Percentiles rank a stretch among this genome's conserved stretches.
These are phyloP conservation scores for Sipha maydis DNA, from an alignment of 2,888 invertebrate species.

Conservation along the genomic window DNA sequence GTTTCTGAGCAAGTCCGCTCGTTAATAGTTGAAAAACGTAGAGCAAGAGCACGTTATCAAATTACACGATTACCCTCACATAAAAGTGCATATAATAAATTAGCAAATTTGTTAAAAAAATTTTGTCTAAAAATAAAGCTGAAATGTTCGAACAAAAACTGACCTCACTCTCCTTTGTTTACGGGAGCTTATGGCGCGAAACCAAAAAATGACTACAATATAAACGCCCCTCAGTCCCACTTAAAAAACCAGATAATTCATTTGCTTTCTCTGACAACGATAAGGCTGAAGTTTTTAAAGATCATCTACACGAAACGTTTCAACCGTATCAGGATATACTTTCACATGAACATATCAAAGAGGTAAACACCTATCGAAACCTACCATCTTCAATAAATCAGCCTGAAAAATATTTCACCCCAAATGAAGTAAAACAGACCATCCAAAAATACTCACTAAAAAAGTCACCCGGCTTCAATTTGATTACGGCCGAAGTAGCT, in stretches of 20 bases:
- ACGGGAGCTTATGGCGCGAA: constrained; percentile 4
- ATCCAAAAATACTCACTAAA: too few relatives aligned
- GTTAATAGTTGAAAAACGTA: constrained; percentile 24
- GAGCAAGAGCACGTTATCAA: constrained; percentile 14
- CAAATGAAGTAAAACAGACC: too few relatives aligned
- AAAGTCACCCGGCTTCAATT: too few relatives aligned
- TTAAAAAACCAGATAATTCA: neutral
- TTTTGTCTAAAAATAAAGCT: neutral
- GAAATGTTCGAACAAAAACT: neutral
- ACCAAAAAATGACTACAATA: constrained; percentile 12
- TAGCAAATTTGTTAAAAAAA: constrained; percentile 17
- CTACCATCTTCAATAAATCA: too few relatives aligned
- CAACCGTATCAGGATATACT: constrained; percentile 17
- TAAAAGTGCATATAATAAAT: constrained; percentile 13
- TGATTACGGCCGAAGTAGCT: too few relatives aligned
- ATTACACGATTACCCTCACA: too few relatives aligned
- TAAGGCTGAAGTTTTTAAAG: constrained; percentile 18
- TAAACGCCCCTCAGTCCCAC: neutral
- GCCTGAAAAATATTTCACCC: too few relatives aligned
- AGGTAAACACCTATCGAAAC: neutral
- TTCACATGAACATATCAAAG: neutral
- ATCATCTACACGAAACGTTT: neutral
- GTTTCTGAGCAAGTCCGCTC: neutral
- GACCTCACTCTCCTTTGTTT: neutral
- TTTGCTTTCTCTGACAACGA: constrained; percentile 6